Evolutionary conservation across 2,888 invertebrate genomes (phyloP), one percentile per base, ranked within the genome.

Genomic region (Griposia aprilina): DNA sequence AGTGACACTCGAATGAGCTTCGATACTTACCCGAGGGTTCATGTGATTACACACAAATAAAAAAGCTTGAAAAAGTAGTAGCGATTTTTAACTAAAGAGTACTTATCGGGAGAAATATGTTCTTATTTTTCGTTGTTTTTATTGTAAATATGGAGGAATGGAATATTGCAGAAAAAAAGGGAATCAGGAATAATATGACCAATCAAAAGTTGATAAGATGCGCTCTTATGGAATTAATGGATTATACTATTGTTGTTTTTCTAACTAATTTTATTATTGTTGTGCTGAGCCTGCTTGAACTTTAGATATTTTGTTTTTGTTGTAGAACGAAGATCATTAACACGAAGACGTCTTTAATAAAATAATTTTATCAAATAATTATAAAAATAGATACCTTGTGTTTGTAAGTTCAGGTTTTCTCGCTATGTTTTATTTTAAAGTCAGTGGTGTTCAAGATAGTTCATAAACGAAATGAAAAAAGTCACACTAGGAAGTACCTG

Each of bases 1-100:
- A 88, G 88, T 76, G 85, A 73, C 76, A 75, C 86, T 88, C 65
- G 63, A 85, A n/a, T 71, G 50, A 81, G 82, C 75, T 67, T 68
- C 71, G 75, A 80, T 87, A 81, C 86, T 86, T 66, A 66, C 55
- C 45, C 57, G 70, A 76, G 67, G 70, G 65, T 41, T 81, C 71
- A 74, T 76, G 82, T 80, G 73, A 80, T 84, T 71, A 76, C 71
- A 68, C 77, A 83, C 65, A 82, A 80, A 85, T 83, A 78, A 78
- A 76, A 72, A 72, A 74, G 17, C 63, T 71, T 71, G 36, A 30
- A 15, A 70, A 63, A 50, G 26, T 69, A 67, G 20, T 66, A 59
- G 63, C 48, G 36, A 69, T 60, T 69, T 78, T 62, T 60, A 70
- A 71, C 1, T 69, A 26, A 48, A 72, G 36, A n/a, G 26, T 36